Base-by-base conservation (phyloP, 1,140 invertebrate genomes). In the Camponotus pennsylvanicus region DNA sequence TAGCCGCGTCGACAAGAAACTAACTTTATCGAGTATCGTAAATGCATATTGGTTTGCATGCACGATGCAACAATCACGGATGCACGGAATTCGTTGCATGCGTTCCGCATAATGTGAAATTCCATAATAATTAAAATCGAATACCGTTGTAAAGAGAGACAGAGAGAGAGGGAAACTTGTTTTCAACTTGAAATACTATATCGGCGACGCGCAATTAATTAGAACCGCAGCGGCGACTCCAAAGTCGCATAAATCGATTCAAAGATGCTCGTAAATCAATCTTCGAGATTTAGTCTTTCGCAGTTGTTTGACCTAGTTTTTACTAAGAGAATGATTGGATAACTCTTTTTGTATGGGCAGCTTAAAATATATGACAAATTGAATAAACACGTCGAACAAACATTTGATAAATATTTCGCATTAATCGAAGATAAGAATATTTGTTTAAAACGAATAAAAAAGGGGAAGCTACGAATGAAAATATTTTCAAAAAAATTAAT, bases 221-320 rank as follows among this genome's bases (percentile, higher is more conserved):
- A n/a, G 83, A 79, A 63, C 55, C 67, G 40, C 79, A 55, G 45
- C 45, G 34, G 13, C 15, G 61, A 9, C 37, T 80, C 64, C 55
- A 15, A 73, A 83, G 69, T 83, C 79, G 79, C 69, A 83, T 83
- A 83, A 83, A 83, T 83, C 79, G 69, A 83, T 83, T 83, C 69
- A 32, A 18, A 37, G 55, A 34, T 55, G 18, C 21, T 13, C 79
- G 79, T 83, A 83, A 83, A 83, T 83, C 79, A 83, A 40, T 63
- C 69, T 83, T 83, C 52, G 73, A 49, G 64, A 80, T 86, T 79
- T 40, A 57, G 71, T 78, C 45, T 18, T 61, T 32, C 45, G 32
- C 82, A 49, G 34, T 70, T 76, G 75, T 90, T 82, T 66, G 89
- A 90, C 89, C 89, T 61, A 90, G 86, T 90, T 90, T 52, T 18